These are phyloP conservation scores for Premnoplex brunnescens DNA, from an alignment of 2,797 vertebrate genomes.

Conservation along the genomic window DNA sequence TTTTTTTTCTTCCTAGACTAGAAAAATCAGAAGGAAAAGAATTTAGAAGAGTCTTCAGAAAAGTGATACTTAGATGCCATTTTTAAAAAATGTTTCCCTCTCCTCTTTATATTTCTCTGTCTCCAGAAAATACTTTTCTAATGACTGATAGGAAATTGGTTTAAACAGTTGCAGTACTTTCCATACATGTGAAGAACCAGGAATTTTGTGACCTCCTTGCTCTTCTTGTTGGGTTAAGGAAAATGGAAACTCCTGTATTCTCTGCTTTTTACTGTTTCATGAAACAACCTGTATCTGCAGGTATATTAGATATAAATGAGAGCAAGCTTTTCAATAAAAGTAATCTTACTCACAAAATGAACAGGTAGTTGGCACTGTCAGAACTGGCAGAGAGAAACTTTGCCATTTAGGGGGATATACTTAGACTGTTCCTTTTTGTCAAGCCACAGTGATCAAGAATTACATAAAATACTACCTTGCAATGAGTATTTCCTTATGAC, in stretches of 20 bases:
- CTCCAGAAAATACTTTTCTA: background rate
- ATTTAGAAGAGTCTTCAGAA: background rate
- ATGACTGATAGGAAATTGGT: background rate
- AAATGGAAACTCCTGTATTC: background rate
- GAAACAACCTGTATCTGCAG: background rate
- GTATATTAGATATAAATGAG: background rate
- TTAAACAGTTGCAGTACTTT: background rate
- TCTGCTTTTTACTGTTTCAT: background rate
- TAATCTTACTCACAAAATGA: background rate
- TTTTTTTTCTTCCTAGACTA: background rate
- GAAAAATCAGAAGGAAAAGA: background rate
- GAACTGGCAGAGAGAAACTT: background rate
- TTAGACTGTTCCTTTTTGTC: background rate
- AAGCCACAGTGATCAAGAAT: background rate
- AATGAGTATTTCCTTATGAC: background rate
- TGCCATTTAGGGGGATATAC: background rate
- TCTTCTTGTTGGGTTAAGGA: background rate
- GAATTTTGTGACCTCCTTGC: background rate
- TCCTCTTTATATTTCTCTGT: background rate
- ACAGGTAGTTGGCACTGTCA: background rate
- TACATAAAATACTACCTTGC: background rate
- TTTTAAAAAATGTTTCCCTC: fast-evolving
- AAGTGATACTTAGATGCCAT: background rate
- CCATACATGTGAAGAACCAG: background rate
- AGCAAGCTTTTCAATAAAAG: background rate